Evolutionary conservation across 2,888 invertebrate species (phyloP), one percentile per base, ranked within the genome.

Genomic region (Dasysyrphus albostriatus): DNA sequence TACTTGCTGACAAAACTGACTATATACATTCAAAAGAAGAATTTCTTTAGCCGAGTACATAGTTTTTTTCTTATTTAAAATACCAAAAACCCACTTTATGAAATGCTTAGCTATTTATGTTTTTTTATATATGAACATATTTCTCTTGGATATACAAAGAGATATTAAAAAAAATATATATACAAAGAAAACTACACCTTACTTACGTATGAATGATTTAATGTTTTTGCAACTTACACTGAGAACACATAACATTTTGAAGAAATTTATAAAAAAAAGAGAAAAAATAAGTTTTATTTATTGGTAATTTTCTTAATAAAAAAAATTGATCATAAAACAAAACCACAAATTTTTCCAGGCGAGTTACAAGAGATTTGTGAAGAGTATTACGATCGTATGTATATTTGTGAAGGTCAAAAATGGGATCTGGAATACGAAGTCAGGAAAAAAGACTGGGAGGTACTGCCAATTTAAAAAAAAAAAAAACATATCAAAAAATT

Each of bases 401-500:
- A 96, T 96, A 95, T 96, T 95, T 97, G 98, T 96, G 99, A 99
- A 96, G 97, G 98, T 95, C 98, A 98, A 95, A 99, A 99, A 96
- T 99, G 98, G 97, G 99, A 99, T 97, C 98, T 99, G 97, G 99
- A 99, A 96, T 97, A 97, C 95, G 98, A 98, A 96, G 98, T 99
- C 95, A 97, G 98, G 95, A 98, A 98, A 95, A 98, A 98, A 96
- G 99, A 99, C 95, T 98, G 97, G 95, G 99, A 99, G 98, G 98
- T 98, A 96, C 96, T 95, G 95, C 94, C 93, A 91, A 87, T 58
- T 69, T 14, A 89, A 87, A 87, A 88, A 85, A 88, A 88, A 16
- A 88, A 49, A 81, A 77, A 88, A 76, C 80, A 76, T 24, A 29
- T n/a, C 67, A 84, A 37, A 37, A 84, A 24, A 24, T 24, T 24